phyloP scores from a whole-genome alignment of 2,888 invertebrate genomes.

The Homarus gammarus region DNA sequence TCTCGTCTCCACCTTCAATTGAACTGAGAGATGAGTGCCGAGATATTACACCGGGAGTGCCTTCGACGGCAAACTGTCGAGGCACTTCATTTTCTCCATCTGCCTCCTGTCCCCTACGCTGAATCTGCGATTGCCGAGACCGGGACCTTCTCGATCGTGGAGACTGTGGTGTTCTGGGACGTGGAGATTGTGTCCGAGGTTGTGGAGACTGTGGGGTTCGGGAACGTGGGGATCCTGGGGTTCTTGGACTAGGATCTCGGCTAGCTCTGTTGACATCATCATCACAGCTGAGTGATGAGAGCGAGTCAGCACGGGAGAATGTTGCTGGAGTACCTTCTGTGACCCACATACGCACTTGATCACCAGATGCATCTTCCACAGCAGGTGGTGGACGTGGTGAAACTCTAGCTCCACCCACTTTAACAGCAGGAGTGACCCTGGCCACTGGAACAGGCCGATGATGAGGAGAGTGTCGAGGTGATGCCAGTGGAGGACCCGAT shows the following conservation, averaged over 20 bases:
- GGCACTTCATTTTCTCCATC: conserved; percentile 67
- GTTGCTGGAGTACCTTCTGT: conserved; percentile 86
- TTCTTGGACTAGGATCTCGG: conserved; percentile 38
- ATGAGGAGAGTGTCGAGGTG: conserved; percentile 73
- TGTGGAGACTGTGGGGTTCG: conserved; percentile 46
- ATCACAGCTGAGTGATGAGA: conserved; percentile 81
- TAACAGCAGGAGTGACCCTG: conserved; percentile 74
- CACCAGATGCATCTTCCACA: conserved; percentile 38
- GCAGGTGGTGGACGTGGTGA: conserved; percentile 56
- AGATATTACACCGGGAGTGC: conserved; percentile 70
- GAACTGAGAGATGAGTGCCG: conserved; percentile 75
- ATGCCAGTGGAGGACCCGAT: conserved; percentile 49
- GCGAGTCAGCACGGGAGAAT: conserved; percentile 84
- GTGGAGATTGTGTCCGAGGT: conserved; percentile 27
- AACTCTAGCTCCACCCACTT: conserved; percentile 59
- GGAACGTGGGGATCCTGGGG: conserved; percentile 41
- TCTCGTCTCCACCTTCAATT: conserved; percentile 66
- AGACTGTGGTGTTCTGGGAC: conserved; percentile 51
- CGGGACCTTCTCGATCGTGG: conserved; percentile 24
- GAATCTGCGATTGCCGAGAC: conserved; percentile 16
- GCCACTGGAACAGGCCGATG: conserved; percentile 74
- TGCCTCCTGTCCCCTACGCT: conserved; percentile 39
- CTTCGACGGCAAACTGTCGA: conserved; percentile 77
- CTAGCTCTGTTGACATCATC: conserved; percentile 73
- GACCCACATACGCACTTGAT: conserved; percentile 81